These are phyloP conservation scores for Porites divaricata DNA, from an alignment of 92 coral and sea anemone species.

Conservation along the genomic window DNA sequence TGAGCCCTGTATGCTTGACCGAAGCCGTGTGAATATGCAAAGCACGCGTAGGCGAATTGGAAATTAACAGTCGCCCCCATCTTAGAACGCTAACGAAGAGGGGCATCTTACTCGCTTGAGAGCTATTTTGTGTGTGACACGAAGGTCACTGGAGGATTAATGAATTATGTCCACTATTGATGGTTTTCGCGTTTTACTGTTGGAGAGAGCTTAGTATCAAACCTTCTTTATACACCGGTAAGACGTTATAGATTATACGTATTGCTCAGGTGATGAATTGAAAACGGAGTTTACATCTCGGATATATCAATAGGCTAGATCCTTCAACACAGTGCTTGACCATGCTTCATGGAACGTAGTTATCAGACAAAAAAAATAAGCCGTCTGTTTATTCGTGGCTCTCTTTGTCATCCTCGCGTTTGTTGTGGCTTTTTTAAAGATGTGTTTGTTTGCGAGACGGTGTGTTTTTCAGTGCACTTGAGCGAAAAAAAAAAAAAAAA, in stretches of 20 bases:
- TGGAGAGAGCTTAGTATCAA: background rate
- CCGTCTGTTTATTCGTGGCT: constrained; percentile 6
- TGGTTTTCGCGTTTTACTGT: background rate
- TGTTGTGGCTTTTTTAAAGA: constrained; percentile 17
- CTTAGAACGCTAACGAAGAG: background rate
- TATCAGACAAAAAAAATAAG: constrained; percentile 20
- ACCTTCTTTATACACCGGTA: background rate
- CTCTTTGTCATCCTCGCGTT: constrained; percentile 19
- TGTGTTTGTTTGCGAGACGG: constrained; percentile 19
- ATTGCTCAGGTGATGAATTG: background rate
- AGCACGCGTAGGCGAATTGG: background rate
- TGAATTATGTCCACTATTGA: background rate
- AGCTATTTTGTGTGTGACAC: constrained; percentile 6
- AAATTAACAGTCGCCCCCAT: background rate
- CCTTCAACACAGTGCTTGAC: background rate
- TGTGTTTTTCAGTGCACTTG: background rate
- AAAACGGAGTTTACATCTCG: background rate
- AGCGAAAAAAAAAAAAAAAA: too few species aligned
- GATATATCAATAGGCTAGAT: background rate
- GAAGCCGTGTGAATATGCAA: constrained; percentile 3
- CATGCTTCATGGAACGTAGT: constrained; percentile 24
- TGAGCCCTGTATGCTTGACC: background rate
- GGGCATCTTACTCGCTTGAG: background rate
- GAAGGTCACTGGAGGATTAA: constrained; percentile 12
- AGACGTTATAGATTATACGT: background rate